phyloP scores from a whole-genome alignment of 2,113 vertebrate species.

The Sander lucioperca region DNA sequence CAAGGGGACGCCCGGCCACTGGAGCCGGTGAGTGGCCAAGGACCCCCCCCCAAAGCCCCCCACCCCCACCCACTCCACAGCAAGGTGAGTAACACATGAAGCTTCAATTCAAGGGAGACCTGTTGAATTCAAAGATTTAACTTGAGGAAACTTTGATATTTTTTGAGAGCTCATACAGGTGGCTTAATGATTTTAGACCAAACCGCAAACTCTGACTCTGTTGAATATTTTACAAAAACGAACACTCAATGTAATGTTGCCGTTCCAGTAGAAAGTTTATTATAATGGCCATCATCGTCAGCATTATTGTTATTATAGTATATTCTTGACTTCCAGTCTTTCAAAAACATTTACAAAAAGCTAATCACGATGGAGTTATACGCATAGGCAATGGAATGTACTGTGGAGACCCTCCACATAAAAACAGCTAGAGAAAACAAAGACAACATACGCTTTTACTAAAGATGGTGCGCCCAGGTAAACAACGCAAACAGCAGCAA shows the following conservation, averaged over 20 bases:
- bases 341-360: constrained; percentile 92
- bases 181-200: neutral
- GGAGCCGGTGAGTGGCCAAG: constrained; percentile 87
- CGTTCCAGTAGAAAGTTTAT: constrained; percentile 98
- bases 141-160: constrained; percentile 1
- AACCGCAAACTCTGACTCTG: neutral
- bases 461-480: constrained; percentile 84
- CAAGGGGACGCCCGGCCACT: constrained; percentile 87
- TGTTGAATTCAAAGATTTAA: constrained; percentile 72
- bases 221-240: constrained; percentile 26
- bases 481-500: constrained; percentile 86
- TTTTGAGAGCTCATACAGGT: constrained; percentile 11
- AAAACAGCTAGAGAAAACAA: constrained; percentile 82
- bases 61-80: constrained; percentile 59
- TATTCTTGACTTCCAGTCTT: constrained; percentile 93
- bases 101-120: constrained; percentile 64
- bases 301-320: constrained; percentile 79
- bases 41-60: constrained; percentile 79
- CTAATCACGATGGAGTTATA: constrained; percentile 92
- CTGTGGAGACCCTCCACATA: constrained; percentile 87
- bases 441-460: constrained; percentile 86
- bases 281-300: constrained; percentile 69
- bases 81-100: constrained; percentile 90
- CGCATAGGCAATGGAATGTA: constrained; percentile 88
- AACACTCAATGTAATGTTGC: constrained; percentile 67